Evolutionary conservation across 1,140 invertebrate genomes (phyloP), one percentile per base, ranked within the genome.

Genomic region (Drosophila setifemur): DNA sequence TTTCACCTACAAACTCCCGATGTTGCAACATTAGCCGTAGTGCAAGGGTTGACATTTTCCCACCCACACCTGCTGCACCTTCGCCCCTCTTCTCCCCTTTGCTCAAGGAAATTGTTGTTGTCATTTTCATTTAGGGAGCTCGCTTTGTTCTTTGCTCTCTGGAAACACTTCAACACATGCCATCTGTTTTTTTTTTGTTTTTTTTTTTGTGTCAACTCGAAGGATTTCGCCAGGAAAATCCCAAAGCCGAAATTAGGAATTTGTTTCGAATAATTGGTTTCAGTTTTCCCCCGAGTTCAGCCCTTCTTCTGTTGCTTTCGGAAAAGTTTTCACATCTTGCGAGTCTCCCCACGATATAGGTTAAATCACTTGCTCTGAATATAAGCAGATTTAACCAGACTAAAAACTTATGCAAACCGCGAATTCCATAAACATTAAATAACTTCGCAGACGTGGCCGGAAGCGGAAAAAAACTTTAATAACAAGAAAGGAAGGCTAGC

Each of bases 401-500:
- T n/a, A n/a, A n/a, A n/a, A 5, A 3, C 21, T 3, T 3, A 23
- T 23, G 21, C 21, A 23, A 23, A 23, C 21, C 21, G 2, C 21
- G 5, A 23, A 23, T 23, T 3, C 2, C 21, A 23, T 3, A 3
- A 23, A 3, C 21, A 23, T 23, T 2, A 23, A 23, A 2, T 5
- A 23, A 23, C 21, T 5, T 3, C 21, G 21, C 9, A 14, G 37
- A 66, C 61, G 44, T 64, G 60, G 57, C 60, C 60, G 63, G 61
- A 67, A 66, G 64, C 26, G 66, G 19, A 69, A 54, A n/a, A 54
- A 79, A 85, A 85, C 78, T 83, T 83, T 78, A 83, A 83, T 78
- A 83, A n/a, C n/a, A n/a, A n/a, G n/a, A n/a, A n/a, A n/a, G n/a
- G n/a, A n/a, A n/a, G n/a, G n/a, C n/a, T n/a, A n/a, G n/a, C n/a